phyloP scores from a whole-genome alignment of 2,113 vertebrate species.

The Burhinus bistriatus region DNA sequence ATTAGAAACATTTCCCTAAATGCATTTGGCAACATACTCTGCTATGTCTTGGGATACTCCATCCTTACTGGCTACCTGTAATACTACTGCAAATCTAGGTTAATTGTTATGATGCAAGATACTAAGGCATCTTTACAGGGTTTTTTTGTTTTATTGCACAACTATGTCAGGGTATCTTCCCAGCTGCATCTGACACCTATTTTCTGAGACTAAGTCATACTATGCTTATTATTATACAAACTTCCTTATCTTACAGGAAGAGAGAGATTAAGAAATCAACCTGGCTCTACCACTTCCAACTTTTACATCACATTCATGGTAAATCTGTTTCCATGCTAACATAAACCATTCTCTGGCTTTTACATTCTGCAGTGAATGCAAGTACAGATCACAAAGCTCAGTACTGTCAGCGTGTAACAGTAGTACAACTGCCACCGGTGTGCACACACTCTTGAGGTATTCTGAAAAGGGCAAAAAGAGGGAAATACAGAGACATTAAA shows the following conservation, averaged over 20 bases:
- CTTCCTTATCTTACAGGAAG: not conserved
- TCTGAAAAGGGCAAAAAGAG: not conserved
- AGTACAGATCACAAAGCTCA: not conserved
- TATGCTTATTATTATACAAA: not conserved
- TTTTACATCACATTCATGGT: not conserved
- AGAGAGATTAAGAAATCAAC: not conserved
- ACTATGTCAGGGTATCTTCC: not conserved
- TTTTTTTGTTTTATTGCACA: not conserved
- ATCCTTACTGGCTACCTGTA: not conserved
- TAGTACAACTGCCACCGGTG: not conserved
- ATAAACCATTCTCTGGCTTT: not conserved
- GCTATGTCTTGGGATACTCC: not conserved
- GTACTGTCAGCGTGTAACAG: not conserved
- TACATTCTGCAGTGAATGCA: not conserved
- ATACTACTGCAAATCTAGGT: not conserved
- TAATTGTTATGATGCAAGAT: not conserved
- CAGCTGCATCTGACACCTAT: not conserved
- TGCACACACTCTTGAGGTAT: not conserved
- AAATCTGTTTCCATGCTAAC: not conserved
- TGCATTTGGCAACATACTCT: not conserved
- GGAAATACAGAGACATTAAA: not conserved
- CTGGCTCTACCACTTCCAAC: not conserved
- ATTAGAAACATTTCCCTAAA: not conserved
- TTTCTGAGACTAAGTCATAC: not conserved
- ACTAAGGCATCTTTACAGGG: not conserved